Evolutionary conservation across 2,113 vertebrate species (phyloP).

Genomic region (Pluvianellus socialis): DNA sequence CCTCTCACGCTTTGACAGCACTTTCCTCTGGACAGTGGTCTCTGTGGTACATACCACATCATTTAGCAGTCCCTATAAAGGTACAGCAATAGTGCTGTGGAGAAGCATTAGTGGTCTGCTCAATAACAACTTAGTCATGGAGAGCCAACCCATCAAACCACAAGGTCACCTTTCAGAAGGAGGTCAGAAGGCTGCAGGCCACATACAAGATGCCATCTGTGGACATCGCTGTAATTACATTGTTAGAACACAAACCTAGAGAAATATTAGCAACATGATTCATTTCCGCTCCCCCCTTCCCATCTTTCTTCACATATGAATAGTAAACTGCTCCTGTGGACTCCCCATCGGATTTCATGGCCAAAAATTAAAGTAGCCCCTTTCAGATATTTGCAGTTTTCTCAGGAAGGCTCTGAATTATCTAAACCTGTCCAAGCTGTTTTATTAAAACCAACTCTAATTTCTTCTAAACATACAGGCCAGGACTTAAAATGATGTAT

Average conservation of each 20-base stretch:
- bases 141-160: neutral
- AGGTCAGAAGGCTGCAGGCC: neutral
- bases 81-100: neutral
- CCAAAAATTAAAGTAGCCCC: neutral
- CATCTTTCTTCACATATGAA: neutral
- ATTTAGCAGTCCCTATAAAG: neutral
- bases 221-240: neutral
- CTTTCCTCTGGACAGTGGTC: neutral
- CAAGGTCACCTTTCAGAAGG: neutral
- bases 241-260: neutral
- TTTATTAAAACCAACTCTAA: neutral
- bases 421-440: neutral
- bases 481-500: neutral
- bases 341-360: neutral
- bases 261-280: neutral
- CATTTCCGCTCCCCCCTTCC: neutral
- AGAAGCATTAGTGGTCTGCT: conserved; percentile 14
- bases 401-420: neutral
- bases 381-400: neutral
- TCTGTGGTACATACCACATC: conserved; percentile 27
- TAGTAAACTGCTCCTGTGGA: neutral
- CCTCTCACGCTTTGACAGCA: neutral
- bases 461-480: neutral
- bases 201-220: neutral
- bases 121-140: neutral